Evolutionary conservation across 2,797 vertebrate species (phyloP), one percentile per base, ranked within the genome.

Genomic region (Scyliorhinus canicula): DNA sequence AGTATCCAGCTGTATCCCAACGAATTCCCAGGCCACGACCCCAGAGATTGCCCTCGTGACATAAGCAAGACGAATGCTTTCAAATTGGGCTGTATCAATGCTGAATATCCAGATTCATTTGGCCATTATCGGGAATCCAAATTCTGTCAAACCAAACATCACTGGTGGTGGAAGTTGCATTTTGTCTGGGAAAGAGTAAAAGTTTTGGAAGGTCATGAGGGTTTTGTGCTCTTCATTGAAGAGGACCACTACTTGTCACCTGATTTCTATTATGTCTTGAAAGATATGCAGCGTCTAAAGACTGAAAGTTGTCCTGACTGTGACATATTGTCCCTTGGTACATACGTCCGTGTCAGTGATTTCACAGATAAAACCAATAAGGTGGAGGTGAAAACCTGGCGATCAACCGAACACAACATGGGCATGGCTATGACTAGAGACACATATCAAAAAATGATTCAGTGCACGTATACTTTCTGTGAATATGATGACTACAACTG

Each of bases 81-180:
- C 97, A 98, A 98, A 95, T 95, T 98, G 95, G 98, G 98, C 79
- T 99, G 99, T 97, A 98, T 99, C 96, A 99, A 99, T 60, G 99
- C 99, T 7, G 98, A 99, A 95, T 99, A 98, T 96, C 99, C 99
- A 0, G 99, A 99, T 96, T 98, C 98, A 0, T 99, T 99, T 67
- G 99, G 99, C 95, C 99, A 99, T 97, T 99, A 99, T 96, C 97
- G 99, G 0, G 99, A 99, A 96, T 98, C 99, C 47, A 98, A 98
- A 93, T 99, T 99, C 97, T 98, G 99, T 7, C 99, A 99, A 96
- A 98, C 98, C 96, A 99, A 99, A 96, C 99, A 99, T 96, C 99
- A 99, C 96, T 99, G 99, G 99, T 99, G 99, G 99, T 99, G 99
- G 99, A 99, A 99, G 97, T 97, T 99, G 96, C 99, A 99, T 96